Conservation (phyloP, 37 sponge, comb jelly and placozoan species). For the Sycon ciliatum region DNA sequence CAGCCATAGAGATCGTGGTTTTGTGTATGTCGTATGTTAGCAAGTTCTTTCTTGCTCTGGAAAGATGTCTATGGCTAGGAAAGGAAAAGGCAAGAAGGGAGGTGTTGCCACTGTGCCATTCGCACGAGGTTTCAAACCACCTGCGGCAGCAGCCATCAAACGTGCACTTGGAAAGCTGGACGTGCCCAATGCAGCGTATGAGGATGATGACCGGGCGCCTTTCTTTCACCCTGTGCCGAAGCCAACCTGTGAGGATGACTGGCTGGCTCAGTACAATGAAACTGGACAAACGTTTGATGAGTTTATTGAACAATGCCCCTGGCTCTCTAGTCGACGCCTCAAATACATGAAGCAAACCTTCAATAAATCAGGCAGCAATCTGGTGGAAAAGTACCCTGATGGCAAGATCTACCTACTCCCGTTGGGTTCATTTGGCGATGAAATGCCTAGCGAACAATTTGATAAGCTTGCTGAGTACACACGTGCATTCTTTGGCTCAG, state of each 20-base stretch:
- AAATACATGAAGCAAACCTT: constrained; percentile 48
- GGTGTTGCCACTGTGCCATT: no score
- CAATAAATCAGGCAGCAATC: constrained; percentile 30
- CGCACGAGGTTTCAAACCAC: no score
- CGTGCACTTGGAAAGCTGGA: no score
- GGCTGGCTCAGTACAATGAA: constrained; percentile 97
- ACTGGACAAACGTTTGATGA: constrained; percentile 64
- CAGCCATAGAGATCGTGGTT: no score
- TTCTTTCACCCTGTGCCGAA: constrained; percentile 57
- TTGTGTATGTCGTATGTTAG: no score
- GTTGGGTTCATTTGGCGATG: constrained; percentile 46
- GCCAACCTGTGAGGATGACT: constrained; percentile 72
- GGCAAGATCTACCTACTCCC: constrained; percentile 67
- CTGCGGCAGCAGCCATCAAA: no score
- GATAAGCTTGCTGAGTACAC: constrained; percentile 55
- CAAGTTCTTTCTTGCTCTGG: no score
- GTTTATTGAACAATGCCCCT: constrained; percentile 66
- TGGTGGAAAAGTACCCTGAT: constrained; percentile 66
- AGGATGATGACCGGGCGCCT: neutral
- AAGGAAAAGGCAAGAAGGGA: no score
- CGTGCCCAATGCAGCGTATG: no score
- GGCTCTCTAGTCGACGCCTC: constrained; percentile 59
- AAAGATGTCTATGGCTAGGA: no score
- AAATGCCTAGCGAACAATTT: constrained; percentile 37
- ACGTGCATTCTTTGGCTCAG: constrained; percentile 45